Evolutionary conservation across 2,888 invertebrate genomes (phyloP).

Genomic region (Molorchus minor): DNA sequence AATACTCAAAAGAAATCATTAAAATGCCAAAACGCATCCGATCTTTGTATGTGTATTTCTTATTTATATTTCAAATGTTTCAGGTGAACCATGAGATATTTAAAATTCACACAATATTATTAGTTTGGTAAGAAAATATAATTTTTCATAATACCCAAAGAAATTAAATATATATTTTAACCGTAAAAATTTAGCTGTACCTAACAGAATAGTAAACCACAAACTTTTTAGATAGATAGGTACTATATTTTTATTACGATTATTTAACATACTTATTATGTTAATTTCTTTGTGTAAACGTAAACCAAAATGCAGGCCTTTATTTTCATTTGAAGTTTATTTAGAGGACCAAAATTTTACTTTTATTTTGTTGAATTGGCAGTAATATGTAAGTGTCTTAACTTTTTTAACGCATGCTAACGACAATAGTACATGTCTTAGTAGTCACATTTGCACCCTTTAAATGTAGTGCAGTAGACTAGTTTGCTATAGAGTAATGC

Average conservation of each 20-base stretch:
- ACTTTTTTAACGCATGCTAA: conserved; percentile 3
- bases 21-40: conserved; percentile 15
- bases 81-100: conserved; percentile 27
- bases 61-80: conserved; percentile 23
- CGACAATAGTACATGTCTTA: background rate
- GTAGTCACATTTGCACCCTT: conserved; percentile 1
- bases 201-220: too few relatives aligned
- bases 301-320: background rate
- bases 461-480: conserved; percentile 8
- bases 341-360: background rate
- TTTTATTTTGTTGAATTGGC: background rate
- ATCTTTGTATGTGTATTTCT: conserved; percentile 22
- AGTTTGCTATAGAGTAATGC: conserved; percentile 1
- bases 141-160: conserved; percentile 13
- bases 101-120: conserved; percentile 24
- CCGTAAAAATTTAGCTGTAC: too few relatives aligned
- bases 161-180: conserved; percentile 19
- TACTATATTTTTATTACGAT: too few relatives aligned
- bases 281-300: conserved; percentile 18
- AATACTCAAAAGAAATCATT: background rate
- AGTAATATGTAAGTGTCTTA: conserved; percentile 1
- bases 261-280: too few relatives aligned
- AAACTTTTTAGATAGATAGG: too few relatives aligned
- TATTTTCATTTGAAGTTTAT: background rate
- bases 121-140: conserved; percentile 22